Base-by-base conservation (phyloP, 2,113 vertebrate species). In the Heterochromis multidens region DNA sequence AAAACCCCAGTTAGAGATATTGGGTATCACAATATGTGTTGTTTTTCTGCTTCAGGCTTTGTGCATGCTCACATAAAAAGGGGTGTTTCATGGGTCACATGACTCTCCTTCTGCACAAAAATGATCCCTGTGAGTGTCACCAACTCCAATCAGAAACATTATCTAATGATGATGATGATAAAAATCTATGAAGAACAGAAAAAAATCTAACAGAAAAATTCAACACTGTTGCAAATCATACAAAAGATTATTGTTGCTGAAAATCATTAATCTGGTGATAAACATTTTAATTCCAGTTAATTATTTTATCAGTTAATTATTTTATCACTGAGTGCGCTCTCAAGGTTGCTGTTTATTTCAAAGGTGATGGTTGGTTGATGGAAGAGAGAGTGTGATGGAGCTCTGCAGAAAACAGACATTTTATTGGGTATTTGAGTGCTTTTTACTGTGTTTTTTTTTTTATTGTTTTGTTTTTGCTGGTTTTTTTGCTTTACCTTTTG, bases 31-130 rank as follows among this genome's bases (percentile, higher is more conserved):
- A 8, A 43, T 70, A 14, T 14, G 27, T 23, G 65, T 70, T 70
- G 27, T 70, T 4, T 65, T 37, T 37, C 33, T 65, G 1, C 33
- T 0, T 65, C 2, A 23, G 37, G 23, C 40, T 1, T 37, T 70
- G 65, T 46, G 14, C 8, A 1, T 46, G 37, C 40, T 46, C 40
- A 70, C 65, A 46, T 70, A 70, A 46, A 70, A 0, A 1, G 40
- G 23, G 23, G 40, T 14, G 17, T 46, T 70, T 70, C 40, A 12
- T 8, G 4, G 16, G 1, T 70, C 65, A 46, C 17, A 46, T 46
- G 63, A 70, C 43, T 25, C 40, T 70, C 27, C 40, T 70, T 25
- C 40, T 3, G 46, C 46, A 17, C 16, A 49, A 19, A 65, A 1
- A 19, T 46, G 10, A 70, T 70, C 63, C 23, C 23, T 5, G 12